Evolutionary conservation across 2,797 vertebrate species (phyloP).

Genomic region (Eulemur coronatus): DNA sequence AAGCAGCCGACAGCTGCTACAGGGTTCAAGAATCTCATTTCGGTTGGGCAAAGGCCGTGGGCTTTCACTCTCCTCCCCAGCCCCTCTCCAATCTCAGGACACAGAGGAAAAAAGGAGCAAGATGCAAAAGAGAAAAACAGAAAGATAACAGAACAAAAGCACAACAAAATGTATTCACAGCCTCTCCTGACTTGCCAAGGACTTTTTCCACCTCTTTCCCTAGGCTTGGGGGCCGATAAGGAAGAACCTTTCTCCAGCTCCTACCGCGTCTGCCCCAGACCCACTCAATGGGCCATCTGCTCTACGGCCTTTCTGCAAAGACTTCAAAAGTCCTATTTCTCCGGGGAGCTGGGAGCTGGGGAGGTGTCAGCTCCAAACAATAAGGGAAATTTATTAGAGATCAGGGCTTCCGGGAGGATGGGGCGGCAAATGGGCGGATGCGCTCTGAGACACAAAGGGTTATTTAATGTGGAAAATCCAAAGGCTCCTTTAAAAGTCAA

Average conservation of each 20-base stretch:
- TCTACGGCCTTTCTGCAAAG: neutral
- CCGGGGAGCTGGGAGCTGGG: constrained; percentile 1
- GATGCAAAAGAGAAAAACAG: neutral
- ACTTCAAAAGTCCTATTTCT: constrained; percentile 25
- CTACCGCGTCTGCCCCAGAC: neutral
- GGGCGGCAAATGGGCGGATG: neutral
- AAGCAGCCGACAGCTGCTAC: neutral
- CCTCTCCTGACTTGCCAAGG: constrained; percentile 29
- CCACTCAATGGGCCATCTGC: neutral
- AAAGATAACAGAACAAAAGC: neutral
- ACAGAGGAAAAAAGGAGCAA: neutral
- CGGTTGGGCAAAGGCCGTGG: neutral
- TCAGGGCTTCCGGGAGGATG: neutral
- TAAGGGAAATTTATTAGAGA: neutral
- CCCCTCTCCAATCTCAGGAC: neutral
- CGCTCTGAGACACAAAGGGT: constrained; percentile 14
- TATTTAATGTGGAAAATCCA: neutral
- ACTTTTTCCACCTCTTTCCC: neutral
- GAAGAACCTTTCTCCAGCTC: neutral
- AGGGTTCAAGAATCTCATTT: constrained; percentile 17
- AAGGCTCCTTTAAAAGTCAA: neutral
- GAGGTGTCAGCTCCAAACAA: neutral
- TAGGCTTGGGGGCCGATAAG: neutral
- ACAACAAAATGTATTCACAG: neutral
- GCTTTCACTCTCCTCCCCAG: fast-evolving